phyloP scores from a whole-genome alignment of 2,113 vertebrate genomes.

The Triplophysa rosa region DNA sequence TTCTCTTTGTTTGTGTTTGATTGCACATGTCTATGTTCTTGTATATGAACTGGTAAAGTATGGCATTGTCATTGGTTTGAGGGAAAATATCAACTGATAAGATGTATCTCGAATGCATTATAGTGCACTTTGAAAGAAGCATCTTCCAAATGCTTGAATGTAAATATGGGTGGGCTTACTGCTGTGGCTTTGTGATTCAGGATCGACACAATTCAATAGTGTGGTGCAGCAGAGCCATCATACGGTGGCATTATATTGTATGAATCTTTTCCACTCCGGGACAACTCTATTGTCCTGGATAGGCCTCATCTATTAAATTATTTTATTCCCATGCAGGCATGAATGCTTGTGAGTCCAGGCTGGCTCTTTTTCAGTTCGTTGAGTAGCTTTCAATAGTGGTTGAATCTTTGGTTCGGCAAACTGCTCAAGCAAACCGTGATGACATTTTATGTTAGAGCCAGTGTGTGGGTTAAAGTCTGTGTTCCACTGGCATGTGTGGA shows the following conservation, averaged over 20 bases:
- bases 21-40: neutral
- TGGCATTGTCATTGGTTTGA: too few species aligned
- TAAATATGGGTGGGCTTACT: neutral
- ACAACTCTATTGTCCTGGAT: neutral
- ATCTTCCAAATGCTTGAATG: too few species aligned
- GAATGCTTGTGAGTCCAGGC: neutral
- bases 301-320: neutral
- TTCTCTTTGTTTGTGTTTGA: neutral
- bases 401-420: neutral
- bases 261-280: neutral
- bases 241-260: neutral
- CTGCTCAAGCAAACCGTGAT: constrained; percentile 21
- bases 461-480: neutral
- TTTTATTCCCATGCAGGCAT: neutral
- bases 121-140: too few species aligned
- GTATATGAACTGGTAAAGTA: too few species aligned
- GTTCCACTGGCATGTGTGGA: constrained; percentile 9
- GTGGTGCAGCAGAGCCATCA: neutral
- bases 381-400: neutral
- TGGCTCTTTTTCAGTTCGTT: neutral
- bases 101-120: too few species aligned
- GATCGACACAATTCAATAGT: neutral
- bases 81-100: too few species aligned
- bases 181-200: neutral
- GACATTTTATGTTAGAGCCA: neutral